Evolutionary conservation across 2,113 vertebrate genomes (phyloP).

Genomic region (Silurus glanis): DNA sequence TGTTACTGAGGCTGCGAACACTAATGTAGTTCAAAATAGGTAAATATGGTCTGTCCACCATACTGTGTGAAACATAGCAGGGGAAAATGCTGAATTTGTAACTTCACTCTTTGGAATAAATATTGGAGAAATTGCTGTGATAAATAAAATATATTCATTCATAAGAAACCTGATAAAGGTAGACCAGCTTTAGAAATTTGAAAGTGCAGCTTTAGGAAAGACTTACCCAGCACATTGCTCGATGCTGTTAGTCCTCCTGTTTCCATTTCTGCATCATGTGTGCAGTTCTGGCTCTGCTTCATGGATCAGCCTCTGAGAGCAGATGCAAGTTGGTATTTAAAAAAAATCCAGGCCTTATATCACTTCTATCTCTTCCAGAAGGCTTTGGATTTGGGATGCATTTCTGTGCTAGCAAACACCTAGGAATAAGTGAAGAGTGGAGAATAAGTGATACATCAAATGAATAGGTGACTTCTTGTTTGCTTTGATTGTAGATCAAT

Average conservation of each 20-base stretch:
- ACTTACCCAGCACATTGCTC: background rate
- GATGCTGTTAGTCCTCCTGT: background rate
- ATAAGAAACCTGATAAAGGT: background rate
- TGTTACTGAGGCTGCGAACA: background rate
- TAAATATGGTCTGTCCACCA: background rate
- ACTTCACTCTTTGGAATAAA: background rate
- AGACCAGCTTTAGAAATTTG: background rate
- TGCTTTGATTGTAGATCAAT: no score
- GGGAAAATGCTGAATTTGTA: background rate
- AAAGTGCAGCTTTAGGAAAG: background rate
- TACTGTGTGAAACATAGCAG: background rate
- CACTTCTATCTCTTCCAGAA: background rate
- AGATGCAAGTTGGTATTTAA: slow-evolving; percentile 6
- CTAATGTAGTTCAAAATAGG: background rate
- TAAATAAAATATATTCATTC: background rate
- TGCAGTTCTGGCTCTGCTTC: slow-evolving; percentile 1
- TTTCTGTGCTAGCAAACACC: background rate
- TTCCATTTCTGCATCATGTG: background rate
- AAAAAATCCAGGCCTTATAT: slow-evolving; percentile 1
- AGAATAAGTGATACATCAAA: background rate
- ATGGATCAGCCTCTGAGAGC: background rate
- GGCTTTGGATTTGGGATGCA: slow-evolving; percentile 11
- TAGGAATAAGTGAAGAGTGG: background rate
- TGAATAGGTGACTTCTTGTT: background rate
- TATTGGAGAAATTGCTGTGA: background rate